Evolutionary conservation across 2,113 vertebrate species (phyloP).

Genomic region (Micronycteris hirsuta): DNA sequence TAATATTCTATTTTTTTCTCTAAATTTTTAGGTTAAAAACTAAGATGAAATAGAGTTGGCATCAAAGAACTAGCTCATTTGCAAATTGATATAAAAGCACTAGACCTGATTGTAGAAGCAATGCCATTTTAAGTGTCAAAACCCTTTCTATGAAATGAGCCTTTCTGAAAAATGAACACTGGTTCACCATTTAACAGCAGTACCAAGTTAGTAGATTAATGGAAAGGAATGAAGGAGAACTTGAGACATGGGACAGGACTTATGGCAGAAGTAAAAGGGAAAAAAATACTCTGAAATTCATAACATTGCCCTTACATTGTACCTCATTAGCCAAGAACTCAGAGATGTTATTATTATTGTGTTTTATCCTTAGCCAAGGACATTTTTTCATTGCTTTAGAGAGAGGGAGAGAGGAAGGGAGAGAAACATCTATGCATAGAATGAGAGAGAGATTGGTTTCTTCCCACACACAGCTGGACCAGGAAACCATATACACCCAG

Average conservation of each 20-base stretch:
- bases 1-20: not conserved
- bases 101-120: not conserved
- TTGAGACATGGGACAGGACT: not conserved
- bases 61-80: constrained; percentile 28
- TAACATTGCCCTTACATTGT: not conserved
- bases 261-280: not conserved
- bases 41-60: constrained; percentile 1
- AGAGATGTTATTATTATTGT: not conserved
- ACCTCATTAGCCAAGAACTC: not conserved
- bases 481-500: too few relatives aligned
- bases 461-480: too few relatives aligned
- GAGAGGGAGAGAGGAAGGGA: too few relatives aligned
- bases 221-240: not conserved
- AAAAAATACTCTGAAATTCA: not conserved
- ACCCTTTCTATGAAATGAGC: not conserved
- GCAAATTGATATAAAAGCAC: not conserved
- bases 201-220: not conserved
- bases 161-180: not conserved
- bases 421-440: too few relatives aligned
- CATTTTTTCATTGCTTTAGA: too few relatives aligned
- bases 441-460: too few relatives aligned
- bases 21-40: constrained; percentile 1
- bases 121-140: constrained; percentile 5
- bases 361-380: too few relatives aligned
- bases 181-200: not conserved